Conservation (phyloP, 2,113 vertebrate species). For the Pteruthius melanotis region DNA sequence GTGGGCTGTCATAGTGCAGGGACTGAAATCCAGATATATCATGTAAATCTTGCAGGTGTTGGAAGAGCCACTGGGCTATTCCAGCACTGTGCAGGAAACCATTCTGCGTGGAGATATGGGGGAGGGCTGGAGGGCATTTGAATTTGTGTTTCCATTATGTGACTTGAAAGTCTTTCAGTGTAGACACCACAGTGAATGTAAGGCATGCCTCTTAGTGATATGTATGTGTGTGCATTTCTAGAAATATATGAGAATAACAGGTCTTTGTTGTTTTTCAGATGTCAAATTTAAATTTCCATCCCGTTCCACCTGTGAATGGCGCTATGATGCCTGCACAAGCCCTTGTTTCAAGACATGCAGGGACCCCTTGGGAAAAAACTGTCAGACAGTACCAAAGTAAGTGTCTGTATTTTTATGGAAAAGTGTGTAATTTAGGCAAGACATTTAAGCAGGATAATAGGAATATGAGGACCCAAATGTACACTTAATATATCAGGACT, state of each 20-base stretch:
- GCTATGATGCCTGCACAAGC: slow-evolving; percentile 84
- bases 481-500: background rate
- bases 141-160: background rate
- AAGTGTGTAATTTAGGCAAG: background rate
- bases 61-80: background rate
- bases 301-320: slow-evolving; percentile 86
- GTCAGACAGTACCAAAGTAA: slow-evolving; percentile 85
- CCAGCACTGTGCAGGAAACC: background rate
- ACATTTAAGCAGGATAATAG: background rate
- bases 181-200: background rate
- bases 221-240: background rate
- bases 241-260: background rate
- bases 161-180: background rate
- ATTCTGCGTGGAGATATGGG: fast-evolving
- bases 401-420: background rate
- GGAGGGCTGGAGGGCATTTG: background rate
- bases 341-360: slow-evolving; percentile 93
- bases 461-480: background rate
- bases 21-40: background rate
- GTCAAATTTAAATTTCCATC: slow-evolving; percentile 53
- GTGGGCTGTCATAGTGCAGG: background rate
- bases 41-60: fast-evolving
- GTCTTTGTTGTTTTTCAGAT: slow-evolving; percentile 65
- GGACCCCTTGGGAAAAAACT: slow-evolving; percentile 82
- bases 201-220: background rate